A percentile compares a stretch with the other conserved stretches of the same genome.
phyloP scores from a whole-genome alignment of 1,140 invertebrate genomes.

The Leptinotarsa lineolata region DNA sequence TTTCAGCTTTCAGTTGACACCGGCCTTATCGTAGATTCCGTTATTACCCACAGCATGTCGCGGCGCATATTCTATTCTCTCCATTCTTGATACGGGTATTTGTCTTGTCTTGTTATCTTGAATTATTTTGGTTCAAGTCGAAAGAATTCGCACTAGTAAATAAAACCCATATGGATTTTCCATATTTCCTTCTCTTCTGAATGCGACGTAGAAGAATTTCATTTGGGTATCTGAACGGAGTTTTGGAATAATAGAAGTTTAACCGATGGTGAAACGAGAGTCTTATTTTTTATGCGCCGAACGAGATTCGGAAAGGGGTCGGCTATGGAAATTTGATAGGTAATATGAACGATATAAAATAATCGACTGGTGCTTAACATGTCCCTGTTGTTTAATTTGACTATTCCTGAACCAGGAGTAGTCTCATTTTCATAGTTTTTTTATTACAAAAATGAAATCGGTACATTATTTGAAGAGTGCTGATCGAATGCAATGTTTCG shows the following conservation, averaged over 20 bases:
- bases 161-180: constrained; percentile 5
- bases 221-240: background rate
- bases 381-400: too few relatives aligned
- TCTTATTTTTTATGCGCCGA: background rate
- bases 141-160: constrained; percentile 7
- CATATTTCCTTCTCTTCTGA: background rate
- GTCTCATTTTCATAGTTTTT: too few relatives aligned
- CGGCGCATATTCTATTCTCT: background rate
- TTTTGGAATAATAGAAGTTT: background rate
- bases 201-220: background rate
- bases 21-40: constrained; percentile 12
- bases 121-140: constrained; percentile 12
- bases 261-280: background rate
- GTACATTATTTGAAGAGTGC: too few relatives aligned
- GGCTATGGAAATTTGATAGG: too few relatives aligned
- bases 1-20: constrained; percentile 6
- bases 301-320: too few relatives aligned
- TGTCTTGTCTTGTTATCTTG: constrained; percentile 17
- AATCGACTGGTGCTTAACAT: too few relatives aligned
- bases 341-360: too few relatives aligned
- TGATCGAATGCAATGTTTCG: too few relatives aligned
- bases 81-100: constrained; percentile 1
- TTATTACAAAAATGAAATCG: too few relatives aligned
- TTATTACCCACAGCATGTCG: background rate
- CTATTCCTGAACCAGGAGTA: too few relatives aligned